A percentile compares a stretch with the other conserved stretches of the same genome.
Conservation (phyloP, 2,113 vertebrate genomes). For the Gambusia affinis region DNA sequence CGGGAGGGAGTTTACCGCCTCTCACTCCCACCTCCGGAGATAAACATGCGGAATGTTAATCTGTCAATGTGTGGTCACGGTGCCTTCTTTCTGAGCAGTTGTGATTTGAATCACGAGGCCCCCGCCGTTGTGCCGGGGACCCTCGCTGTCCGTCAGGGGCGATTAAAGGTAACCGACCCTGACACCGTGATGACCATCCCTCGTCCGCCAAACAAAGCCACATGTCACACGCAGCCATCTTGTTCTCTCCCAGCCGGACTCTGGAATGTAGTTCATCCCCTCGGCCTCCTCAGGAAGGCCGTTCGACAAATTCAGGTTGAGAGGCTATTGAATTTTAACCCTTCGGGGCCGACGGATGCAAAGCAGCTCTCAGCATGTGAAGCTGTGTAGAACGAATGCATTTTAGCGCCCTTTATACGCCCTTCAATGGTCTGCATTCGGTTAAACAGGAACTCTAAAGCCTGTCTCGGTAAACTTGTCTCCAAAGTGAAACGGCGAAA, state of each 20-base stretch:
- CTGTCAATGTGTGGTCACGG: conserved; percentile 81
- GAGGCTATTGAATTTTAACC: conserved; percentile 71
- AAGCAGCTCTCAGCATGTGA: conserved; percentile 69
- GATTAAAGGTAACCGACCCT: conserved; percentile 76
- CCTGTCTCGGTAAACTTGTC: conserved; percentile 65
- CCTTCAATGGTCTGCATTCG: conserved; percentile 58
- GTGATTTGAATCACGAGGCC: conserved; percentile 80
- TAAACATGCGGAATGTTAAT: conserved; percentile 82
- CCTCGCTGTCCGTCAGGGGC: conserved; percentile 68
- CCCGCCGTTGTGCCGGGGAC: conserved; percentile 56
- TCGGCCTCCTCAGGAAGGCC: conserved; percentile 58
- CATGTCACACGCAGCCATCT: conserved; percentile 77
- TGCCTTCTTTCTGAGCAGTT: conserved; percentile 69
- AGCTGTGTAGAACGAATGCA: conserved; percentile 72
- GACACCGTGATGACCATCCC: conserved; percentile 80
- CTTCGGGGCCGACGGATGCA: conserved; percentile 55
- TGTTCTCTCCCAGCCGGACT: conserved; percentile 71
- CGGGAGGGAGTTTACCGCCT: conserved; percentile 54
- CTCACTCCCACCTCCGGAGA: conserved; percentile 63
- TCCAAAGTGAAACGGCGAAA: conserved; percentile 53
- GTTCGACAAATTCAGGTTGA: conserved; percentile 72
- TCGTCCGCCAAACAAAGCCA: conserved; percentile 74
- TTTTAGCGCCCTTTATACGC: conserved; percentile 61
- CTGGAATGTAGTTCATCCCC: conserved; percentile 74
- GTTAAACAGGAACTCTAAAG: conserved; percentile 46